A percentile compares a stretch with the other conserved stretches of the same genome.
These are phyloP conservation scores for Premnoplex brunnescens DNA, from an alignment of 2,797 vertebrate genomes.

Conservation along the genomic window DNA sequence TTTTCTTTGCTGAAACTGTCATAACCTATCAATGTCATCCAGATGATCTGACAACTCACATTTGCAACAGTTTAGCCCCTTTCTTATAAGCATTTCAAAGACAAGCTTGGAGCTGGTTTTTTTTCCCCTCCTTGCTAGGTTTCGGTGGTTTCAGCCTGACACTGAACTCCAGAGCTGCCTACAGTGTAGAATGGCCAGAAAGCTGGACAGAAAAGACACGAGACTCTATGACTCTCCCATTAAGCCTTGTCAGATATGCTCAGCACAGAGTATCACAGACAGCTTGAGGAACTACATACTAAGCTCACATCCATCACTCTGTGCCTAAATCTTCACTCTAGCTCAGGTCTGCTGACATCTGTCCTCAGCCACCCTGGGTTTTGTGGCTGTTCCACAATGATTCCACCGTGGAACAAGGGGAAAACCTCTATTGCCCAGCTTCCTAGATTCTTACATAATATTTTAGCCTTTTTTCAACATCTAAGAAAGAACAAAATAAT, in stretches of 20 bases:
- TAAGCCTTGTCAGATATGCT: neutral
- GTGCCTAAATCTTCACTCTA: neutral
- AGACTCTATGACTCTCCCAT: neutral
- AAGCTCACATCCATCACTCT: neutral
- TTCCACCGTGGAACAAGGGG: neutral
- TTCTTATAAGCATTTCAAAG: neutral
- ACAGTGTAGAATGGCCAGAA: fast-evolving
- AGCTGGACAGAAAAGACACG: neutral
- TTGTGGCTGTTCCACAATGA: neutral
- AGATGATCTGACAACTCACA: neutral
- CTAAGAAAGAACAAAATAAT: neutral
- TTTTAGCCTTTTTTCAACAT: neutral
- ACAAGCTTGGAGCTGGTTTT: neutral
- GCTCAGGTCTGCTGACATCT: neutral
- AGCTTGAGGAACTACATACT: fast-evolving
- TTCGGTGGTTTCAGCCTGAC: neutral
- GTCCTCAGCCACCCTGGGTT: fast-evolving
- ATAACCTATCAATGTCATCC: neutral
- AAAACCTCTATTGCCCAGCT: neutral
- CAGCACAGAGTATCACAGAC: neutral
- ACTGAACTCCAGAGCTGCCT: neutral
- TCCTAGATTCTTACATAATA: neutral
- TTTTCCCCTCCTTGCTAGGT: neutral
- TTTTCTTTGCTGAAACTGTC: neutral
- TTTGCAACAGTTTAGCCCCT: neutral